Conservation (phyloP, 2,113 vertebrate species). For the Cariama cristata region DNA sequence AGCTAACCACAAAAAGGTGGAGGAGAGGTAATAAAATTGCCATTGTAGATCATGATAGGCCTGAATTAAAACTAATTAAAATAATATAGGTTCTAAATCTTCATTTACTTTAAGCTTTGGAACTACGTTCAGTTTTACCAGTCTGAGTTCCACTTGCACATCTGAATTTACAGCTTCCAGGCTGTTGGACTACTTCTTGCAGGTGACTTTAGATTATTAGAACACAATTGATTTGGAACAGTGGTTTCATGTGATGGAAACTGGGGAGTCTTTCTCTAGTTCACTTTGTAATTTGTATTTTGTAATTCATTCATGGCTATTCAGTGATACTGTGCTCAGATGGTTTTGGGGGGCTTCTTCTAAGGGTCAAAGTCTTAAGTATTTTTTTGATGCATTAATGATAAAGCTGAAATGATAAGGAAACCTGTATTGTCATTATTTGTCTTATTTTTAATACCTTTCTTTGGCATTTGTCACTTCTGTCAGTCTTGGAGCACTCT, state of each 20-base stretch:
- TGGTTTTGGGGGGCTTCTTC: fast-evolving
- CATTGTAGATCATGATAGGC: neutral
- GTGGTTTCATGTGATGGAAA: neutral
- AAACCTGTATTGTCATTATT: neutral
- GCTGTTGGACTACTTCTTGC: neutral
- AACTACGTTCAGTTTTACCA: neutral
- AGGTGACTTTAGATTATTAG: neutral
- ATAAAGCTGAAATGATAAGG: neutral
- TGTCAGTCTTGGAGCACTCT: neutral
- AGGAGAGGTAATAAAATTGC: neutral
- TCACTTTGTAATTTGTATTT: neutral
- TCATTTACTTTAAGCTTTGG: neutral
- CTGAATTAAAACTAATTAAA: neutral
- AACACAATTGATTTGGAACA: neutral
- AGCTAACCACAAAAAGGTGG: neutral
- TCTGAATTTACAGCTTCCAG: neutral
- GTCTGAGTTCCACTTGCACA: neutral
- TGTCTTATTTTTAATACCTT: neutral
- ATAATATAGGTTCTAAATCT: neutral
- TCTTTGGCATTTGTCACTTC: neutral
- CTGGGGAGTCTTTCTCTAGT: neutral
- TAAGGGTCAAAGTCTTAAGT: no score
- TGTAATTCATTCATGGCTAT: neutral
- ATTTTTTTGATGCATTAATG: neutral
- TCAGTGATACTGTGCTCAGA: neutral